phyloP scores from a whole-genome alignment of 1,140 invertebrate genomes.

The Hylaeus volcanicus region DNA sequence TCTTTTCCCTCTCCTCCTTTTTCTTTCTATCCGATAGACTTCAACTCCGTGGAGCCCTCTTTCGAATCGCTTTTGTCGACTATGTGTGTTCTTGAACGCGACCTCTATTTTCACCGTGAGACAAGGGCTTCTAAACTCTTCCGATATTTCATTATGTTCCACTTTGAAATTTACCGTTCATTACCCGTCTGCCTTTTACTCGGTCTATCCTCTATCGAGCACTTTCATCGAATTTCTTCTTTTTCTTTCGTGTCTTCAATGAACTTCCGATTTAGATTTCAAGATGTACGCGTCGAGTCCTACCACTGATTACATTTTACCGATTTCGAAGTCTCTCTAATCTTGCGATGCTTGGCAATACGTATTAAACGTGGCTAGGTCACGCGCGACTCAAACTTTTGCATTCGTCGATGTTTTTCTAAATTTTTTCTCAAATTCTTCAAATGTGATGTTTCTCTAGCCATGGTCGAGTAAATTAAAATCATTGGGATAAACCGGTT shows the following conservation, averaged over 20 bases:
- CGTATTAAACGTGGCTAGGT: neutral
- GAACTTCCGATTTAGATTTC: neutral
- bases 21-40: constrained; percentile 1
- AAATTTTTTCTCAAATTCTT: too few species aligned
- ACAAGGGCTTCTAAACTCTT: constrained; percentile 37
- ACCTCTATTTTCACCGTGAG: constrained; percentile 20
- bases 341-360: neutral
- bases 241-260: neutral
- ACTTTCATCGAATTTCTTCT: constrained; percentile 18
- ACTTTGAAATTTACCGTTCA: constrained; percentile 45
- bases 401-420: too few species aligned
- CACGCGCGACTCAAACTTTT: too few species aligned
- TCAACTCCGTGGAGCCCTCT: constrained; percentile 18
- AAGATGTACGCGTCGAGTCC: neutral
- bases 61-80: constrained; percentile 31
- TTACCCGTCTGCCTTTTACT: constrained; percentile 24
- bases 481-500: too few species aligned
- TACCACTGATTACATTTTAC: neutral
- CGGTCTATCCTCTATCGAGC: neutral
- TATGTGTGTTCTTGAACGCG: constrained; percentile 12
- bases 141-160: constrained; percentile 47
- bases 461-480: too few species aligned
- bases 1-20: neutral
- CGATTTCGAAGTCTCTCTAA: neutral
- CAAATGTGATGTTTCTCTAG: too few species aligned